Percentiles rank a stretch among this genome's conserved stretches.
Conservation (phyloP, 2,888 invertebrate genomes). For the Scrobipalpa atriplicella region DNA sequence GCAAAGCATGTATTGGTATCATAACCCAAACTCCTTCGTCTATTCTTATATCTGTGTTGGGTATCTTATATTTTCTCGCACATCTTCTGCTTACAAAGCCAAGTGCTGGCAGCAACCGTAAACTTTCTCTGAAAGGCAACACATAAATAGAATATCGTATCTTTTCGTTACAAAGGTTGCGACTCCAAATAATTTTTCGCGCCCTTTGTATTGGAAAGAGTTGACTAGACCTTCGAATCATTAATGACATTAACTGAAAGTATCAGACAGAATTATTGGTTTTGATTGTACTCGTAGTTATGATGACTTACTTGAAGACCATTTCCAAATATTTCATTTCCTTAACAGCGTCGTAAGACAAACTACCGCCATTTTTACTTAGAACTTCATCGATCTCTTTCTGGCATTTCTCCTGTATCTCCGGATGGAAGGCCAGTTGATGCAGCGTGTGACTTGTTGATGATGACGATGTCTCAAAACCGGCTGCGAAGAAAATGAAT, state of each 20-base stretch:
- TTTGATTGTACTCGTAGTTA: background rate
- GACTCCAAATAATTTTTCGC: no score
- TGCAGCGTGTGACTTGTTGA: conserved; percentile 54
- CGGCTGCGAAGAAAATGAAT: conserved; percentile 56
- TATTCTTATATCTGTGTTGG: conserved; percentile 42
- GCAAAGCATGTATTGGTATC: conserved; percentile 43
- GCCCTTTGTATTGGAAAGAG: no score
- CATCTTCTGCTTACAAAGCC: conserved; percentile 38
- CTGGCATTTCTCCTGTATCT: conserved; percentile 52
- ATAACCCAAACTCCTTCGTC: conserved; percentile 39
- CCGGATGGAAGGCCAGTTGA: conserved; percentile 54
- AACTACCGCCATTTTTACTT: conserved; percentile 39
- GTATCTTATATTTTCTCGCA: conserved; percentile 40
- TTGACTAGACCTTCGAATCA: no score
- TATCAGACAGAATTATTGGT: no score
- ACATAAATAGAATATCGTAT: conserved; percentile 27
- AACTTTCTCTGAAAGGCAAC: conserved; percentile 37
- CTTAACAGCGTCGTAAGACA: conserved; percentile 47
- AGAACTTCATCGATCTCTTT: conserved; percentile 53
- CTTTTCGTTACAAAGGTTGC: no score
- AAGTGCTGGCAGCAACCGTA: conserved; percentile 41
- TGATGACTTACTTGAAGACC: conserved; percentile 37
- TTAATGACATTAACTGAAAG: background rate
- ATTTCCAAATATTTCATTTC: conserved; percentile 52
- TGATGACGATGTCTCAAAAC: conserved; percentile 63